A percentile compares a stretch with the other conserved stretches of the same genome.
Conservation (phyloP, 1,140 invertebrate species). For the Druon quercuslanigerum region DNA sequence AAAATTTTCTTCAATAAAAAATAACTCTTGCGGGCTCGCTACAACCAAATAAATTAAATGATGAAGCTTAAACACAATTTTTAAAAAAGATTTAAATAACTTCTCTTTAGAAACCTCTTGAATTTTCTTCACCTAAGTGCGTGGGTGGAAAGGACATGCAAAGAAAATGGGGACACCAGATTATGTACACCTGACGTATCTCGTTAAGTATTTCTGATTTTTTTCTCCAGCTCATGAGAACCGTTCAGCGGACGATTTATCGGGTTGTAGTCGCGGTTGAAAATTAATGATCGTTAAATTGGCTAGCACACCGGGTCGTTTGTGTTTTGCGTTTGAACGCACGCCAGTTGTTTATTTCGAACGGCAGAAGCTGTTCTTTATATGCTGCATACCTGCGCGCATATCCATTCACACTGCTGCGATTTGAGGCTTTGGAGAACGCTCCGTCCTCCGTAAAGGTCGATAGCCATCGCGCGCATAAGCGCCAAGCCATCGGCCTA, state of each 20-base stretch:
- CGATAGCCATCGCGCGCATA: slow-evolving; percentile 46
- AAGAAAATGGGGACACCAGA: too few species aligned
- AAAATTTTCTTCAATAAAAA: too few species aligned
- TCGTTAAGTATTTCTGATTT: too few species aligned
- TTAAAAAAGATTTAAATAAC: too few species aligned
- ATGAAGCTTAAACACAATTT: too few species aligned
- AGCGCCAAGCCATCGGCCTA: slow-evolving; percentile 49
- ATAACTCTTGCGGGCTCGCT: too few species aligned
- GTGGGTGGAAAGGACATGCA: too few species aligned
- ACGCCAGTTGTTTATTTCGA: slow-evolving; percentile 12
- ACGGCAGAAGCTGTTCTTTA: slow-evolving; percentile 9
- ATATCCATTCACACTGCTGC: slow-evolving; percentile 9
- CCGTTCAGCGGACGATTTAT: neutral
- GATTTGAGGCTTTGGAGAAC: slow-evolving; percentile 5
- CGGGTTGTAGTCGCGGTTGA: neutral
- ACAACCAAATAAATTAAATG: too few species aligned
- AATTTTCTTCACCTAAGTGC: too few species aligned
- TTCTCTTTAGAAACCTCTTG: too few species aligned
- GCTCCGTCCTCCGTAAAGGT: neutral
- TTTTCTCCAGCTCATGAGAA: neutral
- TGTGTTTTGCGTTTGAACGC: slow-evolving; percentile 1
- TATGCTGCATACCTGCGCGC: neutral
- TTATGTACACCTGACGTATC: too few species aligned
- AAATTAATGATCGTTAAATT: slow-evolving; percentile 7
- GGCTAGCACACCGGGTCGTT: neutral